Evolutionary conservation across 1,140 invertebrate genomes (phyloP), one percentile per base, ranked within the genome.

Genomic region (Eulimnadia texana): DNA sequence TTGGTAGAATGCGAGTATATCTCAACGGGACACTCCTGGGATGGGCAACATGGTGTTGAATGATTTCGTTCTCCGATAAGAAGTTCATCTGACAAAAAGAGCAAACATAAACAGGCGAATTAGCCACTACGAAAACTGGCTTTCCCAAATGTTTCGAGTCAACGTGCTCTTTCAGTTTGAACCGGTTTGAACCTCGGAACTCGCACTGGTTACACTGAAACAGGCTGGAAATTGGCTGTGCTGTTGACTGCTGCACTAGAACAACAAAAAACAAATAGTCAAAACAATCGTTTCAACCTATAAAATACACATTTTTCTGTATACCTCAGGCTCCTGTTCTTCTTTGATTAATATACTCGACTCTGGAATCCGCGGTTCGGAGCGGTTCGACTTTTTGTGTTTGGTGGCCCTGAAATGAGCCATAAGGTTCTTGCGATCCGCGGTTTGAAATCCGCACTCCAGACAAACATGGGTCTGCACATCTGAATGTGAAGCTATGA

Each of bases 201-300:
- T 61, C 53, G 25, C 60, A 61, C n/a, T 53, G 51, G 3, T 54
- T 52, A 47, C 60, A 61, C 16, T 51, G 60, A 27, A 53, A 61
- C n/a, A 25, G 50, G 20, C 27, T 54, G 27, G 60, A 25, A 16
- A 20, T 27, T 22, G 2, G 16, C 10, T 58, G 24, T 58, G 28
- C 20, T 13, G 28, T 6, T 33, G 1, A 1, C 42, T 11, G 20
- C 42, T 58, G 20, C 55, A 0, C 27, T 33, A 20, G 55, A 58
- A 10, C 20, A 29, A 29, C 27, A 42, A n/a, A 27, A 42, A 10
- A 33, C 23, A 6, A 19, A 9, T 9, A 58, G 22, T 3, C 27
- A 42, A 11, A 22, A 42, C 23, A 25, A 58, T 33, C 11, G 27
- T 33, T 3, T 0, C 27, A 33, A 29, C 22, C 10, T 6, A 16